A percentile compares a stretch with the other conserved stretches of the same genome.
phyloP scores from a whole-genome alignment of 2,888 invertebrate genomes.

The Isoperla grammatica region DNA sequence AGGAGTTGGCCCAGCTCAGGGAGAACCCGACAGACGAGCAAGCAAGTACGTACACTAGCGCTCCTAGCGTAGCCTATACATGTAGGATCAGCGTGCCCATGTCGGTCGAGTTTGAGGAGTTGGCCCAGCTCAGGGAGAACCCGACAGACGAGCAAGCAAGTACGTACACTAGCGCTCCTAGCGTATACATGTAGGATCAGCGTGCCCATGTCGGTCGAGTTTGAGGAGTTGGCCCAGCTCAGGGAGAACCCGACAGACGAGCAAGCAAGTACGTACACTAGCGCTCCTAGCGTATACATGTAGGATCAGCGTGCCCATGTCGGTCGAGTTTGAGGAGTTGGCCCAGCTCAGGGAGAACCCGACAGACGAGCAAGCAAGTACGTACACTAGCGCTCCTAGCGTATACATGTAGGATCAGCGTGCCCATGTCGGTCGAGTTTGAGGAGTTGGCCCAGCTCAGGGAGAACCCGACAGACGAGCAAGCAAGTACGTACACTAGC shows the following conservation, averaged over 20 bases:
- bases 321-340: conserved; percentile 94
- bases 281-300: no score
- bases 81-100: conserved; percentile 93
- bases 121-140: conserved; percentile 83
- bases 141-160: conserved; percentile 79
- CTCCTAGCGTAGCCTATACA: no score
- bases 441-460: conserved; percentile 86
- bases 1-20: conserved; percentile 81
- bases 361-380: conserved; percentile 76
- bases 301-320: conserved; percentile 93
- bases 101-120: conserved; percentile 95
- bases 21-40: conserved; percentile 86
- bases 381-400: no score
- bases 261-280: conserved; percentile 65
- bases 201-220: conserved; percentile 96
- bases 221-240: conserved; percentile 86
- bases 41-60: conserved; percentile 66
- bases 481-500: conserved; percentile 57
- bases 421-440: conserved; percentile 97
- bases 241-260: conserved; percentile 88
- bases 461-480: conserved; percentile 85
- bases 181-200: no score
- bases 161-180: no score
- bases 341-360: conserved; percentile 85
- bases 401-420: no score